Conservation (phyloP, 2,113 vertebrate genomes). For the Nycticorax nycticorax region DNA sequence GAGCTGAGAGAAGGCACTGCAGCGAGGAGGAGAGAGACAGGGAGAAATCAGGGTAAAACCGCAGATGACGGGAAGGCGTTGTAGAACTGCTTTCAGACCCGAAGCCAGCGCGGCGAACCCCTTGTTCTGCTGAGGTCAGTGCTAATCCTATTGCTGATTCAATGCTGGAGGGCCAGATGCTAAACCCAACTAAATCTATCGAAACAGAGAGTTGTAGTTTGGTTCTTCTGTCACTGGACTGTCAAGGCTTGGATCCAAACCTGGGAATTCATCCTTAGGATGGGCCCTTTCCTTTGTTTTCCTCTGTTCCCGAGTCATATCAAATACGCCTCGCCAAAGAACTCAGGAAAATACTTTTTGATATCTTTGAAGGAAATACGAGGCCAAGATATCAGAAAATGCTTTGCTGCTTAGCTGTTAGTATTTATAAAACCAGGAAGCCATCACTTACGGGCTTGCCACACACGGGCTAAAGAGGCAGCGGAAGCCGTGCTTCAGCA, state of each 20-base stretch:
- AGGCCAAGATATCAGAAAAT: constrained; percentile 47
- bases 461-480: constrained; percentile 12
- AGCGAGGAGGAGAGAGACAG: neutral
- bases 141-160: neutral
- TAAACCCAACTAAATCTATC: neutral
- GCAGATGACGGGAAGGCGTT: neutral
- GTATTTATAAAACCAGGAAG: constrained; percentile 58
- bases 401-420: constrained; percentile 4
- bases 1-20: constrained; percentile 26
- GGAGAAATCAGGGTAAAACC: neutral
- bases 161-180: neutral
- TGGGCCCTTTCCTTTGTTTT: neutral
- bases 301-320: neutral
- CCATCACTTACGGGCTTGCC: constrained; percentile 5
- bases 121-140: neutral
- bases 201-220: neutral
- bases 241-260: neutral
- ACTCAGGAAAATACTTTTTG: constrained; percentile 32
- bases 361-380: constrained; percentile 40
- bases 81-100: neutral
- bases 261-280: neutral
- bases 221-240: neutral
- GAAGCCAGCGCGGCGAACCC: neutral
- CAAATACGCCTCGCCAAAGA: neutral
- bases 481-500: neutral